Base-by-base conservation (phyloP, 2,797 vertebrate species). In the Sebastes itinus region DNA sequence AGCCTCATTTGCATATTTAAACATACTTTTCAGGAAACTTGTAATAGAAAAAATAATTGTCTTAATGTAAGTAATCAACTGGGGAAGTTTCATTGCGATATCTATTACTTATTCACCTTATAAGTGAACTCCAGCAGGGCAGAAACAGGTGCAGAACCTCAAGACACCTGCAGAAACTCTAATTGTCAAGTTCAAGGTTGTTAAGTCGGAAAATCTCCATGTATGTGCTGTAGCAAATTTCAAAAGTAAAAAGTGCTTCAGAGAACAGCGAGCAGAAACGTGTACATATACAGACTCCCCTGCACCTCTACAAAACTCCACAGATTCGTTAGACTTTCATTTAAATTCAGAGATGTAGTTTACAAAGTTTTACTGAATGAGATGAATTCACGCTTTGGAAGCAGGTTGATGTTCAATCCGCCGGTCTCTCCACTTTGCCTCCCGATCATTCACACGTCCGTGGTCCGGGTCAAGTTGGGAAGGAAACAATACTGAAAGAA, bases 401-500 rank as follows among this genome's bases (percentile, higher is more conserved):
- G 7, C 66, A 28, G 49, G 33, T 71, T 25, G 27, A 77, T 25
- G 64, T 78, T 62, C n/a, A 46, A 12, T 25, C 28, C 33, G 5
- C 20, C 16, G 56, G 23, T 42, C 10, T 1, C 12, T 55, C 32
- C 35, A 65, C 35, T 61, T 64, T 23, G 64, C 22, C 42, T 79
- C 76, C 49, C 13, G 7, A 70, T 27, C 66, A 54, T 88, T 88
- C 82, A 77, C 86, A 88, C 54, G 38, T 81, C 72, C 54, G 12
- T 4, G 54, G 69, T 73, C 32, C 79, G 27, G 84, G 79, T 89
- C 88, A 78, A 72, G 74, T 85, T 60, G 75, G 89, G 90, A 94
- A 95, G 95, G 93, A 95, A 95, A 95, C 89, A 92, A 95, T 94
- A 95, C 81, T 61, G 77, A 89, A 93, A 87, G 89, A 93, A 94